phyloP scores from a whole-genome alignment of 2,888 invertebrate genomes.

The Julus scandinavius region DNA sequence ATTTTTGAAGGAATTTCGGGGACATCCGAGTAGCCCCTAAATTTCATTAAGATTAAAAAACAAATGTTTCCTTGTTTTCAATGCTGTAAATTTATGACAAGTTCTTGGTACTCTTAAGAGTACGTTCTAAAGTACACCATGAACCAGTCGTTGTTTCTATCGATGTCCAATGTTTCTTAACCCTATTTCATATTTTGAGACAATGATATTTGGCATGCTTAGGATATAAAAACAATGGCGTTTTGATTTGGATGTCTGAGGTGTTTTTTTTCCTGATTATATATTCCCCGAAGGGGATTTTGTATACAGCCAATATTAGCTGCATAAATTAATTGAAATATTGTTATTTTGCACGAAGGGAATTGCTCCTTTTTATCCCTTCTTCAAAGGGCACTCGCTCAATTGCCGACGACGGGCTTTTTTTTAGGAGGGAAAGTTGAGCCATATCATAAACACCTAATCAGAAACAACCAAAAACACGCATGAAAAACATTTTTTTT shows the following conservation, averaged over 20 bases:
- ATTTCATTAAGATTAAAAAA: no score
- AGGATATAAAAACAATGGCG: background rate
- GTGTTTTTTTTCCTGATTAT: background rate
- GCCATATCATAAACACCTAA: constrained; percentile 29
- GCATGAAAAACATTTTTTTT: background rate
- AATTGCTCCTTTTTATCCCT: constrained; percentile 14
- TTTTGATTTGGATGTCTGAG: background rate
- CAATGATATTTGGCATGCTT: no score
- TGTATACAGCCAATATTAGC: background rate
- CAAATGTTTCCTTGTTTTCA: no score
- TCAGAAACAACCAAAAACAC: constrained; percentile 16
- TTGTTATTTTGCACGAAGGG: constrained; percentile 16
- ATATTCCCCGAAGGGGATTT: background rate
- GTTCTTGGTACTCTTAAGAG: no score
- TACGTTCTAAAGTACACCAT: no score
- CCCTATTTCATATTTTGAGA: no score
- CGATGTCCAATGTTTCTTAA: no score
- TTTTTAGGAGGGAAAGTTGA: background rate
- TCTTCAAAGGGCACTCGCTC: constrained; percentile 18
- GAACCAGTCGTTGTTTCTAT: no score
- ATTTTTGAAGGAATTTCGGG: no score
- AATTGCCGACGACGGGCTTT: background rate
- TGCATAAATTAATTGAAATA: constrained; percentile 35
- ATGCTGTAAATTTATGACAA: no score
- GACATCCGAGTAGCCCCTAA: no score